Percentiles rank a stretch among this genome's conserved stretches.
Conservation (phyloP, 2,888 invertebrate species). For the Rapana venosa region DNA sequence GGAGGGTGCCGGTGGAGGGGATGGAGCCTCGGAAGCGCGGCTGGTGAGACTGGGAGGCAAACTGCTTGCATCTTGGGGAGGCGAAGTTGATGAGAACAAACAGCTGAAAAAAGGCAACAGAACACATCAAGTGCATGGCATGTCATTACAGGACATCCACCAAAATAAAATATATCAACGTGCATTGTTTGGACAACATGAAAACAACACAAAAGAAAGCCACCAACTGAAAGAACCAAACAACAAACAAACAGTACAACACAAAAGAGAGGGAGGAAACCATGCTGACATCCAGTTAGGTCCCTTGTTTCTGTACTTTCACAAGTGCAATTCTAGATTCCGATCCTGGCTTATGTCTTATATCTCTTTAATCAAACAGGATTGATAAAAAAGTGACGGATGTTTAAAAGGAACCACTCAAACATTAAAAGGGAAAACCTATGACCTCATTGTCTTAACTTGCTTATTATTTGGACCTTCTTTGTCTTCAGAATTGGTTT, state of each 20-base stretch:
- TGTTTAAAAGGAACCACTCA: too few species aligned
- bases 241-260: neutral
- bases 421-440: too few species aligned
- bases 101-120: conserved; percentile 23
- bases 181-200: neutral
- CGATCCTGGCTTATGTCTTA: too few species aligned
- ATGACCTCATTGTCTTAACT: too few species aligned
- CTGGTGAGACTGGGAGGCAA: neutral
- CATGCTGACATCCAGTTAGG: too few species aligned
- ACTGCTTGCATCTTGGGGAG: neutral
- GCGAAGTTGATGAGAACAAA: conserved; percentile 21
- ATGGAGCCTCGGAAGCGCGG: neutral
- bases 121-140: neutral
- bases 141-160: neutral
- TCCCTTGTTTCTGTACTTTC: too few species aligned
- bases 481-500: too few species aligned
- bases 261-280: neutral
- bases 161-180: neutral
- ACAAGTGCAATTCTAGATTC: too few species aligned
- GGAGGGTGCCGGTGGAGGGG: neutral
- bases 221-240: neutral
- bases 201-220: conserved; percentile 11
- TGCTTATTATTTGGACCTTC: too few species aligned
- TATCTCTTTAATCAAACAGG: too few species aligned
- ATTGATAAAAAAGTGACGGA: too few species aligned